Conservation (phyloP, 2,797 vertebrate genomes). For the Neostethus bicornis region DNA sequence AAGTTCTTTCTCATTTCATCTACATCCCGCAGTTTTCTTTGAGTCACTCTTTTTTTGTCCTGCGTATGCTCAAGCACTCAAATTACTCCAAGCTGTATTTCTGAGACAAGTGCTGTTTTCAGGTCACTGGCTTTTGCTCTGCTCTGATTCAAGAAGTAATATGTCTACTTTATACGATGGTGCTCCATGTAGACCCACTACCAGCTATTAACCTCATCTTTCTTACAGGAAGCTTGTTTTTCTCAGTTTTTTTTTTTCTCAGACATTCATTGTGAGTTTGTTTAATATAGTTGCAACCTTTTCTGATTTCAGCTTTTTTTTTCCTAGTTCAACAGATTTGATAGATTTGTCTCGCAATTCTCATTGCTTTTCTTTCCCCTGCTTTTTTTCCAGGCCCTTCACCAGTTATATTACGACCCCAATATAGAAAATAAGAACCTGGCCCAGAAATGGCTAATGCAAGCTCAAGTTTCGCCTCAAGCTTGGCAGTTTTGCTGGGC, state of each 20-base stretch:
- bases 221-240: constrained; percentile 12
- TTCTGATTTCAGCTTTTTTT: constrained; percentile 9
- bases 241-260: constrained; percentile 13
- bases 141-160: constrained; percentile 44
- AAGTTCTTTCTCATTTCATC: constrained; percentile 32
- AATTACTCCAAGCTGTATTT: constrained; percentile 49
- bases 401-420: constrained; percentile 98
- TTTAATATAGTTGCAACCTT: not conserved
- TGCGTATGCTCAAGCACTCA: constrained; percentile 41
- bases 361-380: constrained; percentile 2
- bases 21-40: constrained; percentile 10
- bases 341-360: constrained; percentile 8
- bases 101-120: constrained; percentile 47
- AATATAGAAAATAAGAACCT: constrained; percentile 99
- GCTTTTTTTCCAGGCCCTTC: constrained; percentile 86
- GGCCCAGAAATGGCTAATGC: constrained; percentile 99
- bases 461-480: constrained; percentile 97
- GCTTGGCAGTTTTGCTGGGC: constrained; percentile 99
- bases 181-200: constrained; percentile 25
- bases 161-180: constrained; percentile 13
- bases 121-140: constrained; percentile 48
- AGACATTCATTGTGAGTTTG: constrained; percentile 15
- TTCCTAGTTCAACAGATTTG: constrained; percentile 6
- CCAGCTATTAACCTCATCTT: constrained; percentile 21
- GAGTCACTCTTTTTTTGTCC: constrained; percentile 20